A percentile compares a stretch with the other conserved stretches of the same genome.
These are phyloP conservation scores for Hydrotaea cyrtoneurina DNA, from an alignment of 2,888 invertebrate species.

Conservation along the genomic window DNA sequence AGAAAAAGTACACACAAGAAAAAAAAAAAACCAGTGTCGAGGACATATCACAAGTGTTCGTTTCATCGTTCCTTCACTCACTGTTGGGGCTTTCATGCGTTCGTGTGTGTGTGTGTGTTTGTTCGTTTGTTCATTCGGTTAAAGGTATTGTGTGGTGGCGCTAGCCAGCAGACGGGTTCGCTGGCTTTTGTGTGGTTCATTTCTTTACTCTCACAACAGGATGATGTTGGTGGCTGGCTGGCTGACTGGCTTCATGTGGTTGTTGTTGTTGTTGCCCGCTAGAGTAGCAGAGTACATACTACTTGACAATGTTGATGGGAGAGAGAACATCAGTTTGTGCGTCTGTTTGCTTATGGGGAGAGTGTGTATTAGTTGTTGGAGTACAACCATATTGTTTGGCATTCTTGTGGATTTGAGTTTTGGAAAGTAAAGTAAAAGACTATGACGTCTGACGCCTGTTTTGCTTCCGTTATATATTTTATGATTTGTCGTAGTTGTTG, in stretches of 20 bases:
- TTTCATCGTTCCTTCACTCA: background rate
- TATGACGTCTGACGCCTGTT: slow-evolving; percentile 23
- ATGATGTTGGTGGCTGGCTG: background rate
- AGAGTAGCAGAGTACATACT: background rate
- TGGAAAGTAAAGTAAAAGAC: background rate
- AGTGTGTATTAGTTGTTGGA: background rate
- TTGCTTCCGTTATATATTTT: slow-evolving; percentile 63
- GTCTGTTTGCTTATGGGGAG: background rate
- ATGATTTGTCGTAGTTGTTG: slow-evolving; percentile 21
- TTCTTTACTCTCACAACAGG: background rate
- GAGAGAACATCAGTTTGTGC: too few species aligned
- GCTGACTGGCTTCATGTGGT: background rate
- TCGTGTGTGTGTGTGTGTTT: background rate
- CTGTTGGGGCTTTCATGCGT: background rate
- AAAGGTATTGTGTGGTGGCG: slow-evolving; percentile 14
- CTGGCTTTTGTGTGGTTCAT: slow-evolving; percentile 37
- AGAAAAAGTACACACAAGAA: slow-evolving; percentile 55
- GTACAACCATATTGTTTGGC: slow-evolving; percentile 3
- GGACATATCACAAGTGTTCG: slow-evolving; percentile 63
- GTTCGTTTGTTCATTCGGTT: background rate
- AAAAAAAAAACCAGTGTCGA: slow-evolving; percentile 11
- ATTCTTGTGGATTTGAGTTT: background rate
- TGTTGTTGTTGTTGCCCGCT: background rate
- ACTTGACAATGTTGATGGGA: background rate
- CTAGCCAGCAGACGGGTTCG: slow-evolving; percentile 16